phyloP scores from a whole-genome alignment of 2,797 vertebrate genomes.

The Gambelia wislizenii region DNA sequence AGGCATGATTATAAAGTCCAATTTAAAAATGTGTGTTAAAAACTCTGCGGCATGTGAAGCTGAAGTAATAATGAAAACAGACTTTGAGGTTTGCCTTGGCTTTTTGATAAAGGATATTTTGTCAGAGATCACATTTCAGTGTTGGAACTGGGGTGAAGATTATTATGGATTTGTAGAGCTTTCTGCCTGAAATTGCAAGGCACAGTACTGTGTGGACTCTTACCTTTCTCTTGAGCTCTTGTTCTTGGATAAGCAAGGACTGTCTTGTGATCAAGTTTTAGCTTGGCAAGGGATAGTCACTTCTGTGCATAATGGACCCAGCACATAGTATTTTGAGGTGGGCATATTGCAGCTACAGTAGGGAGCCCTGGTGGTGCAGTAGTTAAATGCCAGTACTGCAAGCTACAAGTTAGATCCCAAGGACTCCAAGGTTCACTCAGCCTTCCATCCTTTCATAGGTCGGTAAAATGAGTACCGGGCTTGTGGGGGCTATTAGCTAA shows the following conservation, averaged over 20 bases:
- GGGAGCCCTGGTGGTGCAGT: no score
- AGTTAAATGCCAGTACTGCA: no score
- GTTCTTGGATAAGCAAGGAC: slow-evolving; percentile 33
- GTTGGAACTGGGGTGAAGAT: slow-evolving; percentile 48
- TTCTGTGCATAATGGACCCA: background rate
- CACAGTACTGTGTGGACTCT: slow-evolving; percentile 35
- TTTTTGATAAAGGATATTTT: slow-evolving; percentile 50
- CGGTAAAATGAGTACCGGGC: no score
- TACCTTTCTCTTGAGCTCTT: slow-evolving; percentile 42
- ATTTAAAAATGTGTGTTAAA: slow-evolving; percentile 62
- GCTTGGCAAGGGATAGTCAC: background rate
- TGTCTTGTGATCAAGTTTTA: slow-evolving; percentile 38
- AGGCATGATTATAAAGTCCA: slow-evolving; percentile 72
- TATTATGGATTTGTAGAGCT: slow-evolving; percentile 7
- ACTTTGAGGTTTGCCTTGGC: slow-evolving; percentile 59
- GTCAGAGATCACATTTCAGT: slow-evolving; percentile 50
- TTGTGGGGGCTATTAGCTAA: no score
- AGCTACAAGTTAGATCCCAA: no score
- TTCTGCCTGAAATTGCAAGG: slow-evolving; percentile 46
- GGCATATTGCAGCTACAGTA: no score
- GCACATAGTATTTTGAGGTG: background rate
- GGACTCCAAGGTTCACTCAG: no score
- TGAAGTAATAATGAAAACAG: slow-evolving; percentile 62
- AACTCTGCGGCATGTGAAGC: slow-evolving; percentile 62
- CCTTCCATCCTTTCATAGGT: no score